phyloP scores from a whole-genome alignment of 64 coral and sea anemone genomes.

The Platygyra sinensis region DNA sequence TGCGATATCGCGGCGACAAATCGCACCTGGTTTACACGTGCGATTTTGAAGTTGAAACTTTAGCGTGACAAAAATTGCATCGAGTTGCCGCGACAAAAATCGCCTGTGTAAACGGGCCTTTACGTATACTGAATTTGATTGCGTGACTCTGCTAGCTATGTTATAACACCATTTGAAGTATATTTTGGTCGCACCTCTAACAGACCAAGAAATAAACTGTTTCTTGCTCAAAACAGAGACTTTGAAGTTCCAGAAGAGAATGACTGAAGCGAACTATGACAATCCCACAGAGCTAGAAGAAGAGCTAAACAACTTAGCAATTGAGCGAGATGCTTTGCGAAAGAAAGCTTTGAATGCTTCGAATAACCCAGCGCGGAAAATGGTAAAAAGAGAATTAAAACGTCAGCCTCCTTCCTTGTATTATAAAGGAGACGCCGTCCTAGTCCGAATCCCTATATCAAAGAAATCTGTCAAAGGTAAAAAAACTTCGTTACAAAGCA shows the following conservation, averaged over 20 bases:
- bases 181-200: not conserved
- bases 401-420: conserved; percentile 22
- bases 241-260: not conserved
- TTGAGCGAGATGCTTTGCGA: not conserved
- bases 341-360: conserved; percentile 47
- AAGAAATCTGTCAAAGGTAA: conserved; percentile 32
- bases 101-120: conserved; percentile 16
- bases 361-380: not conserved
- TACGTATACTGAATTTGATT: no score
- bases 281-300: not conserved
- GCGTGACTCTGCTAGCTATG: not conserved
- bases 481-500: not conserved
- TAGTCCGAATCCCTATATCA: conserved; percentile 1
- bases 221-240: not conserved
- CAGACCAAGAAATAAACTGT: not conserved
- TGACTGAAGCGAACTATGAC: not conserved
- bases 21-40: no score
- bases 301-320: not conserved
- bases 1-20: no score
- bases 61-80: no score
- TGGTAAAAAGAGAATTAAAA: conserved; percentile 35
- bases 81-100: not conserved
- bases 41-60: no score
- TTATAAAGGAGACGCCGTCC: conserved; percentile 18
- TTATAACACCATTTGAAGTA: not conserved